Evolutionary conservation across 2,888 invertebrate genomes (phyloP), one percentile per base, ranked within the genome.

Genomic region (Lutraria lutraria): DNA sequence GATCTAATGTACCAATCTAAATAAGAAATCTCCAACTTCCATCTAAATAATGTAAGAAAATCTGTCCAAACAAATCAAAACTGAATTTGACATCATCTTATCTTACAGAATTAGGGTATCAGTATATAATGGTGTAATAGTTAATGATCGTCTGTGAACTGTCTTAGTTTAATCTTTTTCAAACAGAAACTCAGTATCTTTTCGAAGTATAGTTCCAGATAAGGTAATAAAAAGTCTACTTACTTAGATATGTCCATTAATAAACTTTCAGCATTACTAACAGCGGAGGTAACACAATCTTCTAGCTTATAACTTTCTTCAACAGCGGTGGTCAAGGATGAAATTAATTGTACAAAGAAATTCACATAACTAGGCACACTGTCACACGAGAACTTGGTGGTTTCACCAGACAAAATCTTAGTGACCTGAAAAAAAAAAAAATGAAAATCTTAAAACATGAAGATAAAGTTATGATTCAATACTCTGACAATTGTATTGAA

Each of bases 241-340:
- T 88, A 88, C 60, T 31, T 72, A 29, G 63, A 76, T 15, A 88
- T 1, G 68, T 88, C 83, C 25, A 34, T 79, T 6, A 87, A 31
- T n/a, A 89, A 29, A 6, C 52, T 76, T 53, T 82, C 81, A 13
- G 85, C 52, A 12, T 76, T 56, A 12, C 53, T 31, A 3, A 81
- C 21, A 21, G 81, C 82, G 6, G 81, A 54, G 16, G 60, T 72
- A 13, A 89, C 63, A 80, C 89, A 89, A 13, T 89, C 34, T 25
- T 31, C 79, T 10, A 84, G 60, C 54, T 85, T 86, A 10, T 81
- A 60, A 1, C 83, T 76, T 34, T 43, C 83, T n/a, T 87, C 72
- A 68, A 89, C 63, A 2, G 63, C 86, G 10, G 21, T 31, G 6
- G 80, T 86, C 25, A 86, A 25, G n/a, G 82, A 53, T 29, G 34